Base-by-base conservation (phyloP, 2,113 vertebrate genomes). In the Nyctibius bracteatus region DNA sequence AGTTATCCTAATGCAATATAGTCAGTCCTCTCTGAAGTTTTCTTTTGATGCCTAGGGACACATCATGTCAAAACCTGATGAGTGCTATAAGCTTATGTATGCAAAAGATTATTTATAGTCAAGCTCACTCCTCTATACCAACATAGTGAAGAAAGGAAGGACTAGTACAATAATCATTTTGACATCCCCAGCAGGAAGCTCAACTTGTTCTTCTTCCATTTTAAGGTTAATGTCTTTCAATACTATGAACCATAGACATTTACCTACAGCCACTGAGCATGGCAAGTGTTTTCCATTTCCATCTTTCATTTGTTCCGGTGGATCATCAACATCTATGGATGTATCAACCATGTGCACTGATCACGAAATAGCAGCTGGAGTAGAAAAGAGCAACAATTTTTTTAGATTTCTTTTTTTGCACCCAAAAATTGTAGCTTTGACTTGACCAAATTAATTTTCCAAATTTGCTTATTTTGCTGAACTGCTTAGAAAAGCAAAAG, bases 1-100 rank as follows among this genome's bases (percentile, higher is more conserved):
- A 96, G 91, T 88, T 96, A 93, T 96, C 41, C 59, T 93, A 93
- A 91, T 72, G 84, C 80, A 94, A 68, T 93, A 79, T 16, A 92
- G 47, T 54, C 39, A 72, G 86, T 61, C 47, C 47, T 85, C 37
- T 81, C 87, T 72, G 80, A 96, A 88, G 47, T 92, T 84, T 92
- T 95, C 59, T 90, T 80, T 67, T 51, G 23, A 65, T 78, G 70
- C 66, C 74, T 78, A 71, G 92, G 78, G 91, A 94, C 55, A 30
- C 35, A 25, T 78, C 52, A 49, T 81, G 62, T 88, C 75, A 89
- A 92, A 96, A 89, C 41, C 49, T 87, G 63, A 72, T 37, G 59
- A 93, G 62, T 81, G 31, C 39, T 84, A 54, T 70, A 63, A 65
- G 28, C 22, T 81, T 83, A 19, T 33, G 19, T 39, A 70, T 37